These are phyloP conservation scores for Watsonalla cultraria DNA, from an alignment of 2,888 invertebrate genomes.

Conservation along the genomic window DNA sequence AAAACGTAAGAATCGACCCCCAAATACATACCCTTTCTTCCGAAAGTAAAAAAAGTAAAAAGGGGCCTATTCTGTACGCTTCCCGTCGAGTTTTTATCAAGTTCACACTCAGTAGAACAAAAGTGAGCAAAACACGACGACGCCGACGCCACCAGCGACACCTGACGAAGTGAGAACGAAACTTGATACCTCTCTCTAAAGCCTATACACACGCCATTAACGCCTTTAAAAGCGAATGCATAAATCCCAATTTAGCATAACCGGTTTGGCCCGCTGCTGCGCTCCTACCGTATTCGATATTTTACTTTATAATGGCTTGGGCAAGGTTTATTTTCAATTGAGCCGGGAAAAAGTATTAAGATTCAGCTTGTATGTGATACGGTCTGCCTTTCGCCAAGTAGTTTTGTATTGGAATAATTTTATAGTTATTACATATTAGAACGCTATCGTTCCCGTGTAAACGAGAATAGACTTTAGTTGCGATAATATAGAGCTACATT, in stretches of 20 bases:
- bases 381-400: conserved; percentile 71
- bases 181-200: conserved; percentile 52
- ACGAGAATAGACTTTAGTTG: conserved; percentile 22
- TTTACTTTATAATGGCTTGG: conserved; percentile 22
- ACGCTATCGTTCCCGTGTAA: conserved; percentile 41
- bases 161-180: conserved; percentile 75
- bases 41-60: conserved; percentile 27
- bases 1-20: conserved; percentile 31
- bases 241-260: conserved; percentile 29
- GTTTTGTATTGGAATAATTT: conserved; percentile 74
- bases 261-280: conserved; percentile 10
- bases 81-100: conserved; percentile 60
- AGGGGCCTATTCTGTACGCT: conserved; percentile 48
- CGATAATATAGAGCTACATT: background rate
- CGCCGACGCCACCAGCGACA: conserved; percentile 73
- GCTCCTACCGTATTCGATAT: conserved; percentile 9
- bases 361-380: conserved; percentile 68
- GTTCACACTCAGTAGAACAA: conserved; percentile 73
- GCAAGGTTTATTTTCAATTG: conserved; percentile 34
- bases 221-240: conserved; percentile 20
- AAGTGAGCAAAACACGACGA: conserved; percentile 67
- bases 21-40: conserved; percentile 44
- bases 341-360: conserved; percentile 42
- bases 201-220: conserved; percentile 20
- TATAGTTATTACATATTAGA: conserved; percentile 74